Evolutionary conservation across 2,888 invertebrate species (phyloP).

Genomic region (Tetheella fluctuosa): DNA sequence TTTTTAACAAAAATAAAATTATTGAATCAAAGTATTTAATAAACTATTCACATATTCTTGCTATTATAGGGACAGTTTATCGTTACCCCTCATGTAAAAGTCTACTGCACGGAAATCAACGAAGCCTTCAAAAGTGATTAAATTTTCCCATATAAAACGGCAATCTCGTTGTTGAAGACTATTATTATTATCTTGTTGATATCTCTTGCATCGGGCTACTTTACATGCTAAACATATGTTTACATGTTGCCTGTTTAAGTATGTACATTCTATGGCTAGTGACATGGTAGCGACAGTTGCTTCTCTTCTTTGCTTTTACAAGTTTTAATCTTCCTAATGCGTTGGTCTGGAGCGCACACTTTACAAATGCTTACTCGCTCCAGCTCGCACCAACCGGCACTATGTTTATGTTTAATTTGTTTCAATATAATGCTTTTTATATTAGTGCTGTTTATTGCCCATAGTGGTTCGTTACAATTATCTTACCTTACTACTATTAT

Average conservation of each 20-base stretch:
- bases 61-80: too few species aligned
- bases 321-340: conserved; percentile 82
- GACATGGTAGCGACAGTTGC: conserved; percentile 48
- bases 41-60: too few species aligned
- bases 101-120: too few species aligned
- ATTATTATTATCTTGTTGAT: too few species aligned
- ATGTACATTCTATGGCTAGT: conserved; percentile 38
- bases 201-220: neutral
- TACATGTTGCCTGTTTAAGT: neutral
- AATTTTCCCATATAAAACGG: too few species aligned
- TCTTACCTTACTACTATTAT: too few species aligned
- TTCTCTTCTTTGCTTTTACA: conserved; percentile 72
- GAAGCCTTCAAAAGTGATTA: too few species aligned
- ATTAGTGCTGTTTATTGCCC: conserved; percentile 10
- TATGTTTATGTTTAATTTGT: conserved; percentile 55
- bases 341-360: conserved; percentile 63
- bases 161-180: too few species aligned
- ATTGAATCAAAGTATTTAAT: too few species aligned
- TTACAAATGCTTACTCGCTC: conserved; percentile 59
- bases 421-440: conserved; percentile 20
- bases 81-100: too few species aligned
- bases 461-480: neutral
- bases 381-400: conserved; percentile 54
- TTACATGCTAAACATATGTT: neutral
- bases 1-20: too few species aligned